Conservation (phyloP, 2,888 invertebrate genomes). For the Tinea semifulvella region DNA sequence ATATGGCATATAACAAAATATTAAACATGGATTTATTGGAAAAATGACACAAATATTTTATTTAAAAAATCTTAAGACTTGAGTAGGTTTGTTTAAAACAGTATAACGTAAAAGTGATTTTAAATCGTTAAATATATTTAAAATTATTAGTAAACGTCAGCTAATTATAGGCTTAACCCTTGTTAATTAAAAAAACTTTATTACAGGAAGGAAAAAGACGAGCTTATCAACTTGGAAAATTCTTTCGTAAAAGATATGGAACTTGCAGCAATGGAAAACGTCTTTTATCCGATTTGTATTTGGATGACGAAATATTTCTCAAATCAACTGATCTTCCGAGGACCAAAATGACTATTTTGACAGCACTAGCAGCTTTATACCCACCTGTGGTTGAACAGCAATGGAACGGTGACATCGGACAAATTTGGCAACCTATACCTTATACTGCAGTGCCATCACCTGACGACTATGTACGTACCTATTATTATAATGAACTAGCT, state of each 20-base stretch:
- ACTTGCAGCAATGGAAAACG: conserved; percentile 23
- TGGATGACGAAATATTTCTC: conserved; percentile 37
- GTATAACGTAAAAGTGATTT: too few relatives aligned
- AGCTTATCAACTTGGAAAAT: conserved; percentile 46
- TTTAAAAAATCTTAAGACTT: too few relatives aligned
- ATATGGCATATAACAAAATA: too few relatives aligned
- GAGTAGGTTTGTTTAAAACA: too few relatives aligned
- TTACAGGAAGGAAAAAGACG: conserved; percentile 41
- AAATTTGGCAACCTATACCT: conserved; percentile 53
- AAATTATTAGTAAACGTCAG: too few relatives aligned
- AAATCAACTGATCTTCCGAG: conserved; percentile 54
- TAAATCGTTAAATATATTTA: too few relatives aligned
- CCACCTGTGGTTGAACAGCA: conserved; percentile 49
- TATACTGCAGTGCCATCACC: conserved; percentile 41
- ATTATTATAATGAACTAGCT: too few relatives aligned
- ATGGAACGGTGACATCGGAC: conserved; percentile 48
- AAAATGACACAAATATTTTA: too few relatives aligned
- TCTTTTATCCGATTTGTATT: conserved; percentile 40
- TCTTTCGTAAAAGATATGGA: conserved; percentile 41
- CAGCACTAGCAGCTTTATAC: conserved; percentile 49
- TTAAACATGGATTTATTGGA: too few relatives aligned
- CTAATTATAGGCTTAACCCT: too few relatives aligned
- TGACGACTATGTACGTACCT: conserved; percentile 53
- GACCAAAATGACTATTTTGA: conserved; percentile 49
- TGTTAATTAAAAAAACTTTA: too few relatives aligned